A percentile compares a stretch with the other conserved stretches of the same genome.
Conservation (phyloP, 2,113 vertebrate genomes). For the Crocuta crocuta region DNA sequence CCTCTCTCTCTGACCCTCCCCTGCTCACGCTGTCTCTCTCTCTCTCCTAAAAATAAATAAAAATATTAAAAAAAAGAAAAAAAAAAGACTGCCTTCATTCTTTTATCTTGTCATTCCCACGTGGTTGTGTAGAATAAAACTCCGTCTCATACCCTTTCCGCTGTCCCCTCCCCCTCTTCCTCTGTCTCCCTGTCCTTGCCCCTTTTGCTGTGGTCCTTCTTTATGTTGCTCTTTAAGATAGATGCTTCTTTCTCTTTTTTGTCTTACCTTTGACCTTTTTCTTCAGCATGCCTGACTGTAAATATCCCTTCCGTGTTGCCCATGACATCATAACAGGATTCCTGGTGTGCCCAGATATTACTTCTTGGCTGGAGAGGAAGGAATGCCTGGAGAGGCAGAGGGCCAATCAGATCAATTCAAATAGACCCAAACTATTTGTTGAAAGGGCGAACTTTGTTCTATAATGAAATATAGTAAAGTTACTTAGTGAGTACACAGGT, state of each 20-base stretch:
- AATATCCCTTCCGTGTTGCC: not conserved
- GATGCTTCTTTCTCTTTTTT: not conserved
- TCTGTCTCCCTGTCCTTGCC: not conserved
- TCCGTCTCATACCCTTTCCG: accelerated
- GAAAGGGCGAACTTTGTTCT: not conserved
- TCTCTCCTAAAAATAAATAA: too few species aligned
- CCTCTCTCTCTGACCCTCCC: too few species aligned
- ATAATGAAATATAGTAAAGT: not conserved
- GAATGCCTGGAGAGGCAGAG: not conserved
- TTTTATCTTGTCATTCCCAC: not conserved
- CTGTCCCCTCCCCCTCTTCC: not conserved
- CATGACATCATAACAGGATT: not conserved
- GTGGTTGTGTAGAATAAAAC: too few species aligned
- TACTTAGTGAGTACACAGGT: not conserved
- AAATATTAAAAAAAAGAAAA: too few species aligned
- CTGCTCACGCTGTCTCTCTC: too few species aligned
- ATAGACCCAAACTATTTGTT: not conserved
- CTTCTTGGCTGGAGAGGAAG: not conserved
- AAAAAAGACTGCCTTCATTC: too few species aligned
- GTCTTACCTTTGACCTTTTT: not conserved
- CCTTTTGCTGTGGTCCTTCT: not conserved
- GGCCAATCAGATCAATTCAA: not conserved
- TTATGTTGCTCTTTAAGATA: not conserved
- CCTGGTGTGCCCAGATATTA: not conserved
- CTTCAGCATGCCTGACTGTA: not conserved